Evolutionary conservation across 2,113 vertebrate genomes (phyloP), one percentile per base, ranked within the genome.

Genomic region (Butorides virescens): DNA sequence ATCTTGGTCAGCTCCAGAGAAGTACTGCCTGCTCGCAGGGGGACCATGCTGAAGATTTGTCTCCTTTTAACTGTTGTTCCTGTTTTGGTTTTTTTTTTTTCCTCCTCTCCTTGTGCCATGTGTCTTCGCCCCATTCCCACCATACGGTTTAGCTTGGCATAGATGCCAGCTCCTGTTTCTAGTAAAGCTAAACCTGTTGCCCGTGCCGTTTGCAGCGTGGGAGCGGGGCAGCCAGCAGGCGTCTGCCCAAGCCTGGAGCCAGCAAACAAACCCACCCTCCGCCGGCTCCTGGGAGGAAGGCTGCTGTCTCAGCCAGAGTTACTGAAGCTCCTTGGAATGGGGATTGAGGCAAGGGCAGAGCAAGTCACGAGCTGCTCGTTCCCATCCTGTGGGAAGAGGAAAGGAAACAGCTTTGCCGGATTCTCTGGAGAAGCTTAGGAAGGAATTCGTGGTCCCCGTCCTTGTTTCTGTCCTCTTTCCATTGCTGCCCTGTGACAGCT

Each of bases 261-360:
- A 62, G 66, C 78, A 75, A 76, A 68, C 71, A 72, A 44, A 59
- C 36, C 61, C 75, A 67, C 47, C 71, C 53, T 63, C 44, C 0
- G 0, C 36, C 0, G 0, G 36, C 63, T 91, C 58, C 26, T 2
- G 0, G 83, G n/a, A 67, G 44, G 36, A 65, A 59, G 50, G 26
- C 49, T 79, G 71, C 66, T 61, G 18, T 32, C 86, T 63, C 80
- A 56, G 55, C 77, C 66, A 26, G 53, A 23, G 37, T 52, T 58
- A 29, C 81, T 4, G 18, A 27, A 92, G 72, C 67, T 80, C 22
- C 49, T 65, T 47, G 72, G 88, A 86, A 65, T 1, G 0, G 34
- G 26, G 52, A 55, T 5, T 44, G 80, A 55, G 39, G 62, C 77
- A 10, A 78, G 53, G 74, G 32, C 82, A 47, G 85, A 68, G 74